Base-by-base conservation (phyloP, 2,888 invertebrate species). In the Amphipoea lucens region DNA sequence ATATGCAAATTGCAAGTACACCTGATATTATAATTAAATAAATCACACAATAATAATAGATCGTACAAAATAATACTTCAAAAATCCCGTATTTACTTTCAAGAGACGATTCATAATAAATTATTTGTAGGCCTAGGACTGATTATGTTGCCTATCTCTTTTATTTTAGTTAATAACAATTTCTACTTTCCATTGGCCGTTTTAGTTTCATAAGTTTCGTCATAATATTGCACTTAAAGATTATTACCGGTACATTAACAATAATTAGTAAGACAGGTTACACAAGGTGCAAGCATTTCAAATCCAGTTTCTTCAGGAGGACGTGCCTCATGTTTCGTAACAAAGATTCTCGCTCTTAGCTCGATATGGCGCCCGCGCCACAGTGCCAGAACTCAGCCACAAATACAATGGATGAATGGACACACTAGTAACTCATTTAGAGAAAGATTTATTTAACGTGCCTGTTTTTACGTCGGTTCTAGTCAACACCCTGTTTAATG, bases 361-460 rank as follows among this genome's bases (percentile, higher is more conserved):
- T n/a, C 66, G 51, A 51, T 42, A 42, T 60, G 76, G 60, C 82
- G 79, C 79, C 79, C 76, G 79, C 79, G n/a, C 79, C 76, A 40
- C 57, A 0, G n/a, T 51, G 45, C 23, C 29, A 82, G 65, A 66
- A 42, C 23, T 57, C 9, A 42, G 29, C 29, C 40, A 40, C 12
- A 4, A 48, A 74, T 48, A 81, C n/a, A 29, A 29, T 29, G 29
- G 29, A 29, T 36, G 36, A 60, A 66, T 40, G 48, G 48, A 23
- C 57, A 66, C 23, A 29, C 17, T 23, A 66, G 17, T 12, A 57
- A 48, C 40, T 17, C 40, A 76, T 65, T 29, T 51, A 4, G 12
- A 17, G 17, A 76, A 63, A 17, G 3, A 42, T 65, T 29, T 14
- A 36, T 20, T 29, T 40, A 48, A 40, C 4, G 29, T 23, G n/a